Base-by-base conservation (phyloP, 2,888 invertebrate genomes). In the Apamea crenata region DNA sequence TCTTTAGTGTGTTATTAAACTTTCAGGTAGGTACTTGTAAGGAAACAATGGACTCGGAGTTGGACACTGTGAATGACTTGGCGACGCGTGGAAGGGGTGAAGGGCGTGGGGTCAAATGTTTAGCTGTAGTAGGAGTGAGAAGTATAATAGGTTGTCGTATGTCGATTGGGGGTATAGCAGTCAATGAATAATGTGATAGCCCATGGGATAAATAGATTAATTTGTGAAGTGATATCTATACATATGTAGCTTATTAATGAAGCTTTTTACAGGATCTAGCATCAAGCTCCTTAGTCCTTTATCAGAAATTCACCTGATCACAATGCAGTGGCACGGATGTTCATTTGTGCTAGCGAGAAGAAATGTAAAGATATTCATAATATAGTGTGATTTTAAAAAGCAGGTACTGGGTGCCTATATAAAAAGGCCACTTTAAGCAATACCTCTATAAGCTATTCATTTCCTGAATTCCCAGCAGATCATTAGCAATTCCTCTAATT, bases 1-100 rank as follows among this genome's bases (percentile, higher is more conserved):
- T 29, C 40, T 63, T 71, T 65, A 36, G 50, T 67, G n/a, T 82
- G 50, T 56, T 40, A 68, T 67, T 85, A 59, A 53, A 65, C 56
- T 78, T 63, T 16, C 29, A 36, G 61, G 40, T 61, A 36, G 61
- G 40, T 61, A 73, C 74, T 61, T 75, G 83, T 71, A 44, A 40
- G 56, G 32, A 73, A 61, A 82, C 77, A 71, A 77, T 75, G 32
- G 73, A 70, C 29, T n/a, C 14, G 8, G 63, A 65, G 29, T 61
- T 67, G 66, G 63, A 53, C 67, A 29, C 36, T 71, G 56, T 21
- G 44, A 77, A 77, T 70, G 56, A 73, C 63, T 66, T 68, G 36
- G 77, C 29, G 53, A 56, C 61, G 61, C 25, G 36, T 56, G 61
- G 53, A 53, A 16, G 1, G 25, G 12, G 44, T 68, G 80, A 61